A percentile compares a stretch with the other conserved stretches of the same genome.
phyloP scores from a whole-genome alignment of 2,888 invertebrate genomes.

The Erebia aethiops region DNA sequence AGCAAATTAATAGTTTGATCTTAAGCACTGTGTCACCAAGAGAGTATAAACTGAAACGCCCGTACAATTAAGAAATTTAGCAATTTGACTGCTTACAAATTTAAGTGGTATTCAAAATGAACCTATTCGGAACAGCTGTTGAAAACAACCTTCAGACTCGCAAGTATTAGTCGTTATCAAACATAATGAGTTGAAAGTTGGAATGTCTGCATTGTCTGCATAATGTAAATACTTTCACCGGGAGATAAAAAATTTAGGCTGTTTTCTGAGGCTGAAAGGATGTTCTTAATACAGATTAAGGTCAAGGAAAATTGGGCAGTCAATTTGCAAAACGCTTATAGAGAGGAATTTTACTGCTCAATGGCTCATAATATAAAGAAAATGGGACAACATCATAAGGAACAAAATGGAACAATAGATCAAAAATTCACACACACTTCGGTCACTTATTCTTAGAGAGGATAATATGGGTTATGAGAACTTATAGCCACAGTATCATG shows the following conservation, averaged over 20 bases:
- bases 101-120: neutral
- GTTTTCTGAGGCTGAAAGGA: conserved; percentile 56
- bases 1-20: neutral
- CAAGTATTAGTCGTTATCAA: no score
- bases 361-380: neutral
- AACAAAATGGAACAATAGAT: neutral
- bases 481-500: no score
- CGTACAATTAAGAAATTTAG: no score
- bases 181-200: neutral
- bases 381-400: neutral
- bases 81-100: no score
- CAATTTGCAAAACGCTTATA: conserved; percentile 5
- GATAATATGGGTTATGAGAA: no score
- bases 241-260: conserved; percentile 60
- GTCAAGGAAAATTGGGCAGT: conserved; percentile 54
- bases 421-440: neutral
- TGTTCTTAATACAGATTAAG: conserved; percentile 45
- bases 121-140: no score
- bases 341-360: neutral
- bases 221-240: conserved; percentile 59
- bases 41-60: no score
- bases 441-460: neutral
- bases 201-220: conserved; percentile 8
- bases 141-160: no score
- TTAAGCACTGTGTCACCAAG: neutral